A percentile compares a stretch with the other conserved stretches of the same genome.
phyloP scores from a whole-genome alignment of 1,140 invertebrate genomes.

The Coenobita brevimanus region DNA sequence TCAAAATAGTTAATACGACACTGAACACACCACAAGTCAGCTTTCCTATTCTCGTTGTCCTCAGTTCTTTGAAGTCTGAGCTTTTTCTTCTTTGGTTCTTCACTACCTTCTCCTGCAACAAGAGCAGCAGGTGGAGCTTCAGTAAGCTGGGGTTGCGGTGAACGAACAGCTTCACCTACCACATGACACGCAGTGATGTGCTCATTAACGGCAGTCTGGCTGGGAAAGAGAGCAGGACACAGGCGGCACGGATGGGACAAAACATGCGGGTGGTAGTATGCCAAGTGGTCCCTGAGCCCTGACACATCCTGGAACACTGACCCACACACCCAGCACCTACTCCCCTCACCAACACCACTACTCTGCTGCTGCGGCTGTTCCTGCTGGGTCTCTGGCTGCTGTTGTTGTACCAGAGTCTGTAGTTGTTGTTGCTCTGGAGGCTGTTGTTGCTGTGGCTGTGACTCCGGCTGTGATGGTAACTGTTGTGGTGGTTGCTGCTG shows the following conservation, averaged over 20 bases:
- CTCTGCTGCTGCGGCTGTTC: not conserved
- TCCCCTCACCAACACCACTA: not conserved
- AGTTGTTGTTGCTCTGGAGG: too few species aligned
- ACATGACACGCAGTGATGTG: conserved; percentile 42
- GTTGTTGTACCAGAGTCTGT: not conserved
- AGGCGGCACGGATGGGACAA: conserved; percentile 24
- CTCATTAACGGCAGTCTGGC: conserved; percentile 24
- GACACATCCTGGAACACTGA: conserved; percentile 50
- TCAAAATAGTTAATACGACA: conserved; percentile 36
- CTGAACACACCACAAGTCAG: conserved; percentile 16
- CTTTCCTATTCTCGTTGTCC: conserved; percentile 1
- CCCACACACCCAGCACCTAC: conserved; percentile 55
- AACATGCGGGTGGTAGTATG: conserved; percentile 43
- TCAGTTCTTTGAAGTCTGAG: too few species aligned
- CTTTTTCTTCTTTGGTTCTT: not conserved
- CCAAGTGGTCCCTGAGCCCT: conserved; percentile 54
- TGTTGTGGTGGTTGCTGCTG: not conserved
- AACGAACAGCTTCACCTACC: conserved; percentile 21
- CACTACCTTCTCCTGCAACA: not conserved
- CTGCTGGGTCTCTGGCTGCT: not conserved
- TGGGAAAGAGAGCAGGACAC: conserved; percentile 41
- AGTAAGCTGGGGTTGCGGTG: not conserved
- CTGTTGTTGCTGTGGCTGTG: not conserved
- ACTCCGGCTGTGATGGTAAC: not conserved
- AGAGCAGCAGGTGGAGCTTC: not conserved